Conservation (phyloP, 2,797 vertebrate genomes). For the Chiloscyllium punctatum region DNA sequence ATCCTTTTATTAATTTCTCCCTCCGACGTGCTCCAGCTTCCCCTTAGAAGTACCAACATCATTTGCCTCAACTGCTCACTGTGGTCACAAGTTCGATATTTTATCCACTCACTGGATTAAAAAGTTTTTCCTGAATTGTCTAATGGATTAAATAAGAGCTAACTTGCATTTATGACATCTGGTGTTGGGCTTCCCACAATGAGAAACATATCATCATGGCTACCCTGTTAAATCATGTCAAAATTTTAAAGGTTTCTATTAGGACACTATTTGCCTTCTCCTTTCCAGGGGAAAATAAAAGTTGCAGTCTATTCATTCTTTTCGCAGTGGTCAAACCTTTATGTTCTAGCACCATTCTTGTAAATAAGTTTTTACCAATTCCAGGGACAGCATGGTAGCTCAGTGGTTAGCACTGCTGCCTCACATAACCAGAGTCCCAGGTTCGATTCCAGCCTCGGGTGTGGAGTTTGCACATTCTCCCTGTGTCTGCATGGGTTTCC, state of each 20-base stretch:
- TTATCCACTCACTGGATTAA: not conserved
- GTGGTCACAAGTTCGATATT: not conserved
- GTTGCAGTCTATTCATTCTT: not conserved
- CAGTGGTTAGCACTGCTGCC: too few species aligned
- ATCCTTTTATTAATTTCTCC: not conserved
- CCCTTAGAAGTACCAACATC: not conserved
- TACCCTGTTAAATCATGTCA: not conserved
- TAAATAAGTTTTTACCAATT: not conserved
- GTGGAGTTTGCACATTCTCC: too few species aligned
- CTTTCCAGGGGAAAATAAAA: not conserved
- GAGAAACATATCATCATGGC: not conserved
- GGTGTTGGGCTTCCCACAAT: not conserved
- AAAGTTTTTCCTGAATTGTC: not conserved
- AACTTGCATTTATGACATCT: not conserved
- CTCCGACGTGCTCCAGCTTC: not conserved
- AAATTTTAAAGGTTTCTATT: not conserved
- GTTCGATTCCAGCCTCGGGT: too few species aligned
- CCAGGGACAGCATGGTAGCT: too few species aligned
- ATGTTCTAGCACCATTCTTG: not conserved
- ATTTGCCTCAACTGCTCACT: not conserved
- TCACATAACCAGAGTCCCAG: too few species aligned
- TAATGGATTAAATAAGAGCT: not conserved
- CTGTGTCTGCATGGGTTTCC: too few species aligned
- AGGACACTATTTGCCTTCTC: not conserved
- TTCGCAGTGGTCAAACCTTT: not conserved